phyloP scores from a whole-genome alignment of 2,113 vertebrate genomes.

The Dasyornis broadbenti region DNA sequence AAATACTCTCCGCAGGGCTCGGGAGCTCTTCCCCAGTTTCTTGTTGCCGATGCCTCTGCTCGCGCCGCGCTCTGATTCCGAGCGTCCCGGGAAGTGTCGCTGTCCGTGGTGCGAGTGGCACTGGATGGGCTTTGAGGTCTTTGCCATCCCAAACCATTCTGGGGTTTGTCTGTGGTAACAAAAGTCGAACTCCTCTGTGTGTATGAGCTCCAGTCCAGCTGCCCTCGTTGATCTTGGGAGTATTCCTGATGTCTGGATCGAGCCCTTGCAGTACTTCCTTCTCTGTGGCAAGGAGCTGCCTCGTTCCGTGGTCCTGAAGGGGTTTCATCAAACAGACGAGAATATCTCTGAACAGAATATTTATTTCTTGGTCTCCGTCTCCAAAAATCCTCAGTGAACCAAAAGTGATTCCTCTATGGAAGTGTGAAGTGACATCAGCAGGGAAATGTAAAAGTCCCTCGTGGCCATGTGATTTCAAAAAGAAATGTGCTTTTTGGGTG shows the following conservation, averaged over 20 bases:
- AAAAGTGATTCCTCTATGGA: neutral
- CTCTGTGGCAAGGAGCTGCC: neutral
- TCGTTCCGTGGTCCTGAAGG: accelerated
- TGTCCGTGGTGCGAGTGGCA: neutral
- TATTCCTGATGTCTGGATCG: neutral
- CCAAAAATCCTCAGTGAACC: neutral
- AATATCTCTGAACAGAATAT: neutral
- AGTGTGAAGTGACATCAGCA: neutral
- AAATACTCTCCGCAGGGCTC: neutral
- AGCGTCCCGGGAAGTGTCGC: neutral
- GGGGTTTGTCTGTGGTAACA: neutral
- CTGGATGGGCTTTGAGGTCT: neutral
- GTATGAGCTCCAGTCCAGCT: neutral
- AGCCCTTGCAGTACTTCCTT: neutral
- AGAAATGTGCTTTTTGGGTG: neutral
- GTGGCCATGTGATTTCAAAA: neutral
- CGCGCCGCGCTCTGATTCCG: neutral
- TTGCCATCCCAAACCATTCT: neutral
- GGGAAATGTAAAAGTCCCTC: neutral
- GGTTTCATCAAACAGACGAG: neutral
- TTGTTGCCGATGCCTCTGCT: neutral
- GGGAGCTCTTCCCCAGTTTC: neutral
- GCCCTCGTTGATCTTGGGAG: neutral
- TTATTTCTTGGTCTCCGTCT: neutral
- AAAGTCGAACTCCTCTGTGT: neutral